Percentiles rank a stretch among this genome's conserved stretches.
Conservation (phyloP, 2,113 vertebrate species). For the Emydocephalus ijimae region DNA sequence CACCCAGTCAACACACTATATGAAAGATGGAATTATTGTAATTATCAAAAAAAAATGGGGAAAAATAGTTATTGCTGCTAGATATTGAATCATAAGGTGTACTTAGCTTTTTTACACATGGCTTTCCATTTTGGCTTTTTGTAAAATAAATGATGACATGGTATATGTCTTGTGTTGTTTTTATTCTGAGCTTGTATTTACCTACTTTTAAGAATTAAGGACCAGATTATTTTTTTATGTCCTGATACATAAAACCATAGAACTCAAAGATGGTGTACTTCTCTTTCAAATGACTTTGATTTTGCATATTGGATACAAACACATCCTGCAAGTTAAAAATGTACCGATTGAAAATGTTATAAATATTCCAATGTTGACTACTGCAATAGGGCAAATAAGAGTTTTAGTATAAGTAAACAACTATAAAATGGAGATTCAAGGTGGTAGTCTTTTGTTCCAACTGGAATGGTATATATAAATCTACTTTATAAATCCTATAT, state of each 20-base stretch:
- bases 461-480: background rate
- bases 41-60: too few species aligned
- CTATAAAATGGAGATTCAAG: background rate
- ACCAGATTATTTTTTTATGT: background rate
- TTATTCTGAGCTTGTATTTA: background rate
- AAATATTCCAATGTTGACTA: background rate
- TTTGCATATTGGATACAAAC: background rate
- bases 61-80: background rate
- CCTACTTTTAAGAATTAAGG: background rate
- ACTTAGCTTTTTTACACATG: background rate
- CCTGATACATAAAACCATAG: background rate
- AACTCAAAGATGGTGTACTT: background rate
- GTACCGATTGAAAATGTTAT: background rate
- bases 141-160: background rate
- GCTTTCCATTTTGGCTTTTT: background rate
- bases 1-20: too few species aligned
- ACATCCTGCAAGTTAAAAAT: background rate
- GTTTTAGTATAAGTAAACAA: background rate
- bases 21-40: too few species aligned
- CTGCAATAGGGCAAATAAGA: background rate
- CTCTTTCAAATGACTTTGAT: background rate
- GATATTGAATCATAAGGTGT: background rate
- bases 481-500: background rate
- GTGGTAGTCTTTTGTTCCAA: background rate
- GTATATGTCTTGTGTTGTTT: background rate